Evolutionary conservation across 2,113 vertebrate species (phyloP), one percentile per base, ranked within the genome.

Genomic region (Caretta caretta): DNA sequence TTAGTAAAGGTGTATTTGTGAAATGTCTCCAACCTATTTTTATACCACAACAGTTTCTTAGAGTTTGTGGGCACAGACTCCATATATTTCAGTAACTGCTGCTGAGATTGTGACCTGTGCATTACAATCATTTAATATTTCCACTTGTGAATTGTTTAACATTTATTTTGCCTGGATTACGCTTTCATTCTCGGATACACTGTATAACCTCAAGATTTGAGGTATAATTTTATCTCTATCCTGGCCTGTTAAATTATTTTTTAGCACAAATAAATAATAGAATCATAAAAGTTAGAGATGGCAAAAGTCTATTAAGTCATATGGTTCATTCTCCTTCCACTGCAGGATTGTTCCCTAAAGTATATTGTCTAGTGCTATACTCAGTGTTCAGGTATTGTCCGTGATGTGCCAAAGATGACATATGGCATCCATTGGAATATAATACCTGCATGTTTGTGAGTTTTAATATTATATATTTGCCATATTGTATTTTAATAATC

Each of bases 1-100:
- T 94, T 97, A 97, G 97, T 90, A 75, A 86, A 95, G 57, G 90
- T 96, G 79, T 81, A 88, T 96, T 97, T 96, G 93, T 93, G 42
- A 84, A 83, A 62, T 13, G 88, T 96, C 86, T 98, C 51, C 76
- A 24, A 54, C 82, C 91, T 82, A 82, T 4, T 97, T 97, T 96
- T 93, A 53, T 79, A 72, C 86, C 31, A 4, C 75, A 88, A 35
- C 29, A 86, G 57, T 65, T 94, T 91, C 65, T 93, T 86, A 83
- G 82, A 42, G 57, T 4, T 92, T 79, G 81, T 10, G 1, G 94
- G 46, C 56, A 59, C 25, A 35, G 56, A 56, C 79, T 57, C 75
- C 25, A 5, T 49, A 69, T 82, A 5, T 95, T 46, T 29, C 80
- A 54, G 1, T 65, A 81, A 84, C 50, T 38, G 1, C 50, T 95